Evolutionary conservation across 2,113 vertebrate genomes (phyloP), one percentile per base, ranked within the genome.

Genomic region (Strigops habroptila): DNA sequence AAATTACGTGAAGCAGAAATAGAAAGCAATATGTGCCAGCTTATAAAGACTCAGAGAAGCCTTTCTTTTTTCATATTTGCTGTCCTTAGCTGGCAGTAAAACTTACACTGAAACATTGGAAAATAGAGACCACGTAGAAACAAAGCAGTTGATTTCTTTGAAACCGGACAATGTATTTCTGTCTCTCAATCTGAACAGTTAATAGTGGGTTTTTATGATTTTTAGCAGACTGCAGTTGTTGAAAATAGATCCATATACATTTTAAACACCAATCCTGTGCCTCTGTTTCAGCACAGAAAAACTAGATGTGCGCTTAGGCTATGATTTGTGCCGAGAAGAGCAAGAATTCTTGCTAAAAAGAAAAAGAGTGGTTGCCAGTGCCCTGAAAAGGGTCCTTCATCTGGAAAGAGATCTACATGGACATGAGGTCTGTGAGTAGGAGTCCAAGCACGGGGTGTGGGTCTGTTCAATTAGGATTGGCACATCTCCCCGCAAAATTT

Each of bases 281-380:
- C 31, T 88, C 84, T 88, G 24, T 94, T 95, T 53, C 94, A 99
- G 98, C 85, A 37, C 96, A 51, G 92, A 95, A 62, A 93, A 93
- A 4, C 87, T 98, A 30, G 97, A 97, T 4, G 97, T 99, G 70
- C 98, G 98, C 31, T 96, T 99, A 64, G 98, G 98, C 46, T 98
- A 97, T 4, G 96, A 97, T 73, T 97, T 98, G 37, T 98, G 98
- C 43, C 48, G 35, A 1, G 96, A 97, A 82, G 99, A 99, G 90
- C 98, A 98, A 37, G 94, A 92, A 22, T 99, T 98, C 95, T 90
- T 99, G 74, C 89, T 91, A 24, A 98, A 98, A 94, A 98, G 99
- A 94, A 98, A 97, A 92, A 95, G 80, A 68, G 89, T 98, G 3
- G 98, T 98, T 81, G 97, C 98, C 6, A 31, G 37, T n/a, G 98